A percentile compares a stretch with the other conserved stretches of the same genome.
Conservation (phyloP, 2,888 invertebrate genomes). For the Periphyllus acericola region DNA sequence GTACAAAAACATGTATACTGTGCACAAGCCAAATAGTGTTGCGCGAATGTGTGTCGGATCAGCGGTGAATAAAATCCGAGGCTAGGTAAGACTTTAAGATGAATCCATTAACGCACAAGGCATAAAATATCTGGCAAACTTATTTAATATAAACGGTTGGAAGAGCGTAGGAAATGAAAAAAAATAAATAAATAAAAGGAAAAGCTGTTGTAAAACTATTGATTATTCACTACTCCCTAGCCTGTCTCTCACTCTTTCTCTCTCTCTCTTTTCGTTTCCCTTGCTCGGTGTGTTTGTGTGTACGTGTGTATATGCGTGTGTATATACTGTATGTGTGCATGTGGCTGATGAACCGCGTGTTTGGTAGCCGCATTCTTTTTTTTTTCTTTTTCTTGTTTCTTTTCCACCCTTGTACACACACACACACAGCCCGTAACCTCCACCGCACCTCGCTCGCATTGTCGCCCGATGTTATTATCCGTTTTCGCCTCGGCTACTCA, state of each 20-base stretch:
- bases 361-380: slow-evolving; percentile 56
- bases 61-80: not conserved
- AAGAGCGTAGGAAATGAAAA: slow-evolving; percentile 20
- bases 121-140: slow-evolving; percentile 44
- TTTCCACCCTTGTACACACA: slow-evolving; percentile 12
- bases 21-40: not conserved
- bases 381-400: slow-evolving; percentile 16
- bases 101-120: slow-evolving; percentile 32
- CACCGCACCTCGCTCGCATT: slow-evolving; percentile 29
- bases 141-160: slow-evolving; percentile 57
- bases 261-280: slow-evolving; percentile 1
- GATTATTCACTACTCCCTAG: slow-evolving; percentile 58
- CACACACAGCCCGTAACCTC: slow-evolving; percentile 33
- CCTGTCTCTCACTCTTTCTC: not conserved
- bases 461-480: slow-evolving; percentile 59
- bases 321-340: slow-evolving; percentile 28
- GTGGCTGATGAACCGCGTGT: slow-evolving; percentile 56
- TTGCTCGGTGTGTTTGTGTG: not conserved
- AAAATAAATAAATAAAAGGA: slow-evolving; percentile 57
- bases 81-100: slow-evolving; percentile 14
- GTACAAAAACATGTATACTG: not conserved
- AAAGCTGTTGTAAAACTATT: slow-evolving; percentile 62
- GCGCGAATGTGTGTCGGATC: not conserved
- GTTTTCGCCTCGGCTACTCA: slow-evolving; percentile 60
- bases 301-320: not conserved